Evolutionary conservation across 1,140 invertebrate genomes (phyloP), one percentile per base, ranked within the genome.

Genomic region (Heliothis subflexa): DNA sequence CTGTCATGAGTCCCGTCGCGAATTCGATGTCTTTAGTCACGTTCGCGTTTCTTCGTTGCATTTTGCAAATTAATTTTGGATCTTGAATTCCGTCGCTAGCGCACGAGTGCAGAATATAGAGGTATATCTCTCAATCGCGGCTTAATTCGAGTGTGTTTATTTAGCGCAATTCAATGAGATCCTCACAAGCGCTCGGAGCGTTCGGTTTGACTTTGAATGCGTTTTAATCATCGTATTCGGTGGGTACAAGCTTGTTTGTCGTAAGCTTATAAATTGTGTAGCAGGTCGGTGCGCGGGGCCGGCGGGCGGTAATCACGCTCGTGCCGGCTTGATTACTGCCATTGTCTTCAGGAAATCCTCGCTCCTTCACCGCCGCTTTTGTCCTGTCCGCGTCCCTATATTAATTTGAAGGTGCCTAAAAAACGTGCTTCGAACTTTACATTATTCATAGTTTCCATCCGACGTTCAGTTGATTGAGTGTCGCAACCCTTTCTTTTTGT

Each of bases 291-390:
- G 47, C 54, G 64, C 21, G 66, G 59, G 28, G 73, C 50, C 25
- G 78, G 57, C 68, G 57, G 68, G 80, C 62, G 83, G 83, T 83
- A 84, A 83, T 84, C 83, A 83, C 77, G 81, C 79, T 40, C 77
- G 78, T 72, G 61, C 79, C 79, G 86, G 81, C 81, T 84, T 89
- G 88, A 91, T 91, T 89, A 87, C 88, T 81, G 75, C 84, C 76
- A 89, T 91, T 91, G 89, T 91, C 88, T 91, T 88, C 79, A 86
- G 80, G 80, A 87, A 86, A 87, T 86, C 87, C 84, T 84, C 84
- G 86, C 83, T 75, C 45, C 84, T 87, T 85, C 77, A 84, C 83
- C 83, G 84, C 77, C 71, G 81, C 85, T 84, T 86, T 89, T 89
- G 89, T 91, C 82, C 78, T 49, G 71, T 45, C 18, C 71, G 54